Evolutionary conservation across 2,888 invertebrate genomes (phyloP), one percentile per base, ranked within the genome.

Genomic region (Eudasyphora cyanicolor): DNA sequence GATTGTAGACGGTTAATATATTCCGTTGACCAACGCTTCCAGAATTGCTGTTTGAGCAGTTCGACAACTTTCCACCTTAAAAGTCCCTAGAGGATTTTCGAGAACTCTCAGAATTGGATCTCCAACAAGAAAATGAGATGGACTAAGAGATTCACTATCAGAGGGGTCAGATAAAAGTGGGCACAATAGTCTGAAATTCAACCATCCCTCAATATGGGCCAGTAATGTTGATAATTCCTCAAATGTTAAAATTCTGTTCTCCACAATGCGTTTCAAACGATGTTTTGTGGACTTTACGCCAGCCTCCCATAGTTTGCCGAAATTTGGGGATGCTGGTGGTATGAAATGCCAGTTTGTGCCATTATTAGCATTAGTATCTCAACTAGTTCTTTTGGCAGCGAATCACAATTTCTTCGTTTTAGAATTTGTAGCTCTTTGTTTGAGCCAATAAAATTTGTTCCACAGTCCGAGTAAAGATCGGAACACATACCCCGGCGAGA

Each of bases 131-230:
- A 81, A 81, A 10, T 81, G 76, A 12, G 62, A 62, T 29, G 74
- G 73, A 7, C 67, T 76, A 14, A 81, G 42, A 0, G 71, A 49
- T 51, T 76, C 54, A 35, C 38, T 27, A 17, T 81, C 67, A 7
- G 67, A 21, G 24, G 81, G 67, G 21, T 81, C 76, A 10, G 73
- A 45, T 3, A 71, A 76, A 2, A 76, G 64, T 12, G 81, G 71
- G n/a, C 79, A 75, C 17, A 80, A 54, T 3, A 70, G 70, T 6
- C 38, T 69, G 0, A 70, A 80, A 57, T 76, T 81, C 19, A 81
- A 49, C 32, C 64, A 76, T 14, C 71, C 64, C 32, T 81, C 73
- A 14, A 81, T 81, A 67, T 76, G 76, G 14, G 24, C 21, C 0
- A 70, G 38, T 10, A 80, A 42, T 2, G 80, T 80, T 17, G 76